phyloP scores from a whole-genome alignment of 2,113 vertebrate genomes.

The Emydocephalus ijimae region DNA sequence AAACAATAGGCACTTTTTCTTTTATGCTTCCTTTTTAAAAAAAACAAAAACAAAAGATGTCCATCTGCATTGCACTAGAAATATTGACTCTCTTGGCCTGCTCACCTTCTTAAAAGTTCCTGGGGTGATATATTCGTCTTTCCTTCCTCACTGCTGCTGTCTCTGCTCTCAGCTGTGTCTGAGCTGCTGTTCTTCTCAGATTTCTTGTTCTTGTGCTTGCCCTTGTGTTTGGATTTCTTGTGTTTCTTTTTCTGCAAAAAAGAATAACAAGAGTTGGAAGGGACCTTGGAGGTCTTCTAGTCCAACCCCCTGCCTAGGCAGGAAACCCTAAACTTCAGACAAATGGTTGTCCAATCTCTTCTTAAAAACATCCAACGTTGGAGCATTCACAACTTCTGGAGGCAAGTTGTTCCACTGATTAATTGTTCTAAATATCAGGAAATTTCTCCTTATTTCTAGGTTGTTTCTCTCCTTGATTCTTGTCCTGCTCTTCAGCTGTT shows the following conservation, averaged over 20 bases:
- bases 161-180: constrained; percentile 63
- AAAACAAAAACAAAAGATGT: background rate
- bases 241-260: constrained; percentile 85
- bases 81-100: background rate
- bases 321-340: background rate
- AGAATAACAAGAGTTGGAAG: background rate
- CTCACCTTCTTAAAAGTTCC: constrained; percentile 82
- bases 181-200: constrained; percentile 70
- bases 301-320: background rate
- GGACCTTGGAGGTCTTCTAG: background rate
- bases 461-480: background rate
- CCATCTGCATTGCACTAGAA: fast-evolving
- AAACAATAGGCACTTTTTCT: too few species aligned
- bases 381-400: too few species aligned
- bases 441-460: background rate
- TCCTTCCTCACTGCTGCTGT: constrained; percentile 57
- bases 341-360: background rate
- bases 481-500: background rate
- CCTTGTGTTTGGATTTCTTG: constrained; percentile 85
- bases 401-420: too few species aligned
- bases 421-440: background rate
- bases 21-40: background rate
- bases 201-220: constrained; percentile 77
- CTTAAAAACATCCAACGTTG: background rate
- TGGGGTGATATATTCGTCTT: constrained; percentile 57